These are phyloP conservation scores for Prenolepis imparis DNA, from an alignment of 2,888 invertebrate species.

Conservation along the genomic window DNA sequence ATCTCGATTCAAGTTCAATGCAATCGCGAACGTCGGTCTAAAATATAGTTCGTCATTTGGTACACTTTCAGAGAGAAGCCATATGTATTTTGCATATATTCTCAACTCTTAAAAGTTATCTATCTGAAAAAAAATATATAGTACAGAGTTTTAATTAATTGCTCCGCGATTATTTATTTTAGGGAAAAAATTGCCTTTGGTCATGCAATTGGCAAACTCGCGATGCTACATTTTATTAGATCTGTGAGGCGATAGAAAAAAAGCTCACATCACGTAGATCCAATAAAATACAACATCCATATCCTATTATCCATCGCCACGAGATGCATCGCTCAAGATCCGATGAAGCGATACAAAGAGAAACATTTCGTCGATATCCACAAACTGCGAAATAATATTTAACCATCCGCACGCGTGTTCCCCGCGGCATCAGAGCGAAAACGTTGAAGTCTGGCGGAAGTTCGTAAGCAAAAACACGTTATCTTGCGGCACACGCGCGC, in stretches of 20 bases:
- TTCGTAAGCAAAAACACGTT: conserved; percentile 29
- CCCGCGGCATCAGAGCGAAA: background rate
- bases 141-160: background rate
- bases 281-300: background rate
- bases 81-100: background rate
- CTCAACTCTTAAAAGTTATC: background rate
- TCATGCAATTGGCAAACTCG: background rate
- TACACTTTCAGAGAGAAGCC: background rate
- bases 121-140: background rate
- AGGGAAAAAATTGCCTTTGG: background rate
- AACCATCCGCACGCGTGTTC: background rate
- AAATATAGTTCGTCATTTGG: background rate
- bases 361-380: conserved; percentile 31
- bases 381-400: conserved; percentile 37
- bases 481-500: conserved; percentile 27
- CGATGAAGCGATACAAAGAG: conserved; percentile 12
- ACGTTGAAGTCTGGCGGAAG: background rate
- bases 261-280: background rate
- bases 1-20: conserved; percentile 37
- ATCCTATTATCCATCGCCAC: background rate
- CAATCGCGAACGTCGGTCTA: background rate
- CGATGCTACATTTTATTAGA: conserved; percentile 13
- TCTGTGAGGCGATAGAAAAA: background rate
- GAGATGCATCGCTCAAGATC: conserved; percentile 12
- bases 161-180: background rate